A percentile compares a stretch with the other conserved stretches of the same genome.
Conservation (phyloP, 2,888 invertebrate species). For the Oasisia sp. region DNA sequence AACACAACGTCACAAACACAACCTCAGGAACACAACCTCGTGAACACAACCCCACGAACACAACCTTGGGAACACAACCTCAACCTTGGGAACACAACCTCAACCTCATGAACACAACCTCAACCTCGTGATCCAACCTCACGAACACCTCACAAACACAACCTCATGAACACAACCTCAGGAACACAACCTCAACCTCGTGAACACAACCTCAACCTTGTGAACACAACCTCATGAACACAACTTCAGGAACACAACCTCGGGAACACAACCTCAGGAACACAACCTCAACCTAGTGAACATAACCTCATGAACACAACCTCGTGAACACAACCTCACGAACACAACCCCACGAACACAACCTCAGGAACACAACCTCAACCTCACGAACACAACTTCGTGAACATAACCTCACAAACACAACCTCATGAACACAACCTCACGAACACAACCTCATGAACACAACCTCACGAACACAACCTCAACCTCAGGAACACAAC, state of each 20-base stretch:
- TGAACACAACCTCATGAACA: background rate
- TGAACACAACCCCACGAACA: background rate
- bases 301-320: background rate
- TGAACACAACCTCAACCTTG: background rate
- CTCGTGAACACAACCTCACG: background rate
- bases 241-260: background rate
- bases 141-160: background rate
- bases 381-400: background rate
- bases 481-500: background rate
- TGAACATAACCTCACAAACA: background rate
- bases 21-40: background rate
- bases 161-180: background rate
- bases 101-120: slow-evolving; percentile 7
- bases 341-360: background rate
- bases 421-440: background rate
- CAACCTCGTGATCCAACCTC: no score
- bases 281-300: background rate
- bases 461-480: background rate
- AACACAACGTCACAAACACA: no score
- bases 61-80: background rate
- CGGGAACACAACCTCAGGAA: no score
- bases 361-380: no score
- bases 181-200: background rate
- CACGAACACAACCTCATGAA: background rate
- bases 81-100: no score